Conservation (phyloP, 2,113 vertebrate genomes). For the Mustelus asterias region DNA sequence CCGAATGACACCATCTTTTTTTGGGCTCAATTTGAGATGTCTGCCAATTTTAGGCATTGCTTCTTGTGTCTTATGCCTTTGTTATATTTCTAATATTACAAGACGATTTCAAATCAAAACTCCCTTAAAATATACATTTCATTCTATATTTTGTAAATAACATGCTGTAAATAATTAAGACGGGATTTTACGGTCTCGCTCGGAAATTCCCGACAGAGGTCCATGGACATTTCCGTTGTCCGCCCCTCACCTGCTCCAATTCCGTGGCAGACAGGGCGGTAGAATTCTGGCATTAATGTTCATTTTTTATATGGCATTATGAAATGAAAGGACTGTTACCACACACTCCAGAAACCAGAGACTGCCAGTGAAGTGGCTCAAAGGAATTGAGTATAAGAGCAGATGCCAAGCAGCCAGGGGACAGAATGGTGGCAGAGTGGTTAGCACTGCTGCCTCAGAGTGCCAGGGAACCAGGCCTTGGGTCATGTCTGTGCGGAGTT, state of each 20-base stretch:
- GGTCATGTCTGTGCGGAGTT: no score
- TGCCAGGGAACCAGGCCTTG: no score
- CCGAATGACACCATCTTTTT: background rate
- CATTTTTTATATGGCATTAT: background rate
- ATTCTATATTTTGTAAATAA: background rate
- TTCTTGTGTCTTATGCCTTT: background rate
- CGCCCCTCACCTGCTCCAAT: no score
- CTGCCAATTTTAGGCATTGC: background rate
- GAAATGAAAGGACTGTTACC: background rate
- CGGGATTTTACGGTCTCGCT: no score
- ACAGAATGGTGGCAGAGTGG: background rate
- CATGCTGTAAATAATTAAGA: background rate
- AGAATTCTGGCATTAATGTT: no score
- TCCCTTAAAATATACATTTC: background rate
- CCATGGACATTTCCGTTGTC: no score
- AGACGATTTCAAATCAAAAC: background rate
- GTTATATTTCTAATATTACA: background rate
- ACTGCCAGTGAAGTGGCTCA: background rate
- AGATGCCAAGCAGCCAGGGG: background rate
- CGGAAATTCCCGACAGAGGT: no score
- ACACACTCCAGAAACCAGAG: background rate
- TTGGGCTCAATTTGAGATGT: background rate
- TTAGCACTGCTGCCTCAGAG: no score
- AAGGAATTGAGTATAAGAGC: background rate
- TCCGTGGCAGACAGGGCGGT: no score